These are phyloP conservation scores for Folsomia candida DNA, from an alignment of 2,888 invertebrate species.

Conservation along the genomic window DNA sequence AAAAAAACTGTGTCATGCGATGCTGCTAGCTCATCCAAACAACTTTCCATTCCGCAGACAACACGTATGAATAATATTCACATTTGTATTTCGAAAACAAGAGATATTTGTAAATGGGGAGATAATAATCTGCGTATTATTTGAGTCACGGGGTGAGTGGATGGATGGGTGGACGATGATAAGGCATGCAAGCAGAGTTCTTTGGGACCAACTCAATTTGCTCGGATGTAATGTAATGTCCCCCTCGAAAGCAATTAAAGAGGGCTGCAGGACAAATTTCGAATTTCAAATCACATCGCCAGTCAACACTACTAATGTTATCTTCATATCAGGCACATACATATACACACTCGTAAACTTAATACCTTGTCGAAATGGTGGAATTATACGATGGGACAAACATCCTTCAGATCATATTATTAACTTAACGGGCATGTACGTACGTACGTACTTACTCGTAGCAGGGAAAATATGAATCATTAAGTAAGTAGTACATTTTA, in stretches of 20 bases:
- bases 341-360: no score
- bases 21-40: neutral
- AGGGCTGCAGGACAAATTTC: neutral
- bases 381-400: no score
- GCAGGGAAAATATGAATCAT: no score
- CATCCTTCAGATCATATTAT: no score
- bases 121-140: neutral
- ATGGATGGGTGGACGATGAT: neutral
- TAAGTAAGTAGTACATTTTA: no score
- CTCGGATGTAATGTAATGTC: neutral
- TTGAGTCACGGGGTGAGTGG: neutral
- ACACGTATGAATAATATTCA: neutral
- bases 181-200: neutral
- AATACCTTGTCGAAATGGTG: no score
- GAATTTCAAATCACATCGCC: neutral
- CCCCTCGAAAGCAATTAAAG: constrained; percentile 16
- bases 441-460: no score
- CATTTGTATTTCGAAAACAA: neutral
- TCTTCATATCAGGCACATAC: no score
- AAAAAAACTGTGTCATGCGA: neutral
- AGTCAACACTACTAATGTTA: no score
- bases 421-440: no score
- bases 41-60: neutral
- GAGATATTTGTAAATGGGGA: neutral
- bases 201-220: constrained; percentile 5